Conservation (phyloP, 2,113 vertebrate genomes). For the Malurus alboscapulatus region DNA sequence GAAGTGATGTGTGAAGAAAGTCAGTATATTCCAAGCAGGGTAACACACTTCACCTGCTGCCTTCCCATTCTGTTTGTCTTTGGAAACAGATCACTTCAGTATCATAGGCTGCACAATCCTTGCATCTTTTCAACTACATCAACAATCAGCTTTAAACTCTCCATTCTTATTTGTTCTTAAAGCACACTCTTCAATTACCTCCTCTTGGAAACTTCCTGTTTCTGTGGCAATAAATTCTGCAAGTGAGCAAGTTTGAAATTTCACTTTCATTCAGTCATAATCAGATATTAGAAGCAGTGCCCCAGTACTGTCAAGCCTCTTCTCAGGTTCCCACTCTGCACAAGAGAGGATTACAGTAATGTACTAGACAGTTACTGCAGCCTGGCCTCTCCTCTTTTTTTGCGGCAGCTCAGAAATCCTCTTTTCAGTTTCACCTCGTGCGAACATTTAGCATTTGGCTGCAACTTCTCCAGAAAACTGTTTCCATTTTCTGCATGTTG, state of each 20-base stretch:
- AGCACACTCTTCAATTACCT: accelerated
- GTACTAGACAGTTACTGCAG: accelerated
- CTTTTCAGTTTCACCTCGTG: not conserved
- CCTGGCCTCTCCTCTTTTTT: not conserved
- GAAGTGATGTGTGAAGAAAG: not conserved
- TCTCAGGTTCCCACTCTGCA: not conserved
- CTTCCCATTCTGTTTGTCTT: not conserved
- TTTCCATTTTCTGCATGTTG: not conserved
- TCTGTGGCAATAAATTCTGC: not conserved
- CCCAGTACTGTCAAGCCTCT: not conserved
- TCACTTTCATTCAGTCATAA: not conserved
- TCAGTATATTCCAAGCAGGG: not conserved
- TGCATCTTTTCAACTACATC: not conserved
- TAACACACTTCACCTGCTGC: not conserved
- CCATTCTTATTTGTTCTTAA: not conserved
- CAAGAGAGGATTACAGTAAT: not conserved
- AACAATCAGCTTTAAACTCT: not conserved
- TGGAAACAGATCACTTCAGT: not conserved
- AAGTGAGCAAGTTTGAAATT: not conserved
- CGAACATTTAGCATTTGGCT: not conserved
- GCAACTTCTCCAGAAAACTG: not conserved
- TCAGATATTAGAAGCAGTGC: not conserved
- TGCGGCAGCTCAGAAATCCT: not conserved
- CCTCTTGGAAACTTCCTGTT: not conserved
- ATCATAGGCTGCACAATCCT: not conserved